phyloP scores from a whole-genome alignment of 30 jellyfish, hydroid and myxozoan species.

The Aurelia sp. region DNA sequence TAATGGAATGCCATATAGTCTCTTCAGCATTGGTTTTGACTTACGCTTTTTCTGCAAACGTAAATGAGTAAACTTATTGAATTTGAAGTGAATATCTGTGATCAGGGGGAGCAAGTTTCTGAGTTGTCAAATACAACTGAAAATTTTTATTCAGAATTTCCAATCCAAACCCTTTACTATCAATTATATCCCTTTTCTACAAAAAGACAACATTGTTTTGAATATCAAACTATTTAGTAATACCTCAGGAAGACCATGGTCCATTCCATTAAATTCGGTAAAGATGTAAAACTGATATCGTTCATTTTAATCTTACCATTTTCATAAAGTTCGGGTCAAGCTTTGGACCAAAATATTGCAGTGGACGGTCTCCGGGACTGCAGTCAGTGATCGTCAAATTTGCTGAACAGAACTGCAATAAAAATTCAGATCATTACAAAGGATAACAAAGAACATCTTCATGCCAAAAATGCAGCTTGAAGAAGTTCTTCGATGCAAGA shows the following conservation, averaged over 20 bases:
- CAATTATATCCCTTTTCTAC: neutral
- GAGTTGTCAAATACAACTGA: neutral
- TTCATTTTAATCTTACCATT: neutral
- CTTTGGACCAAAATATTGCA: conserved; percentile 40
- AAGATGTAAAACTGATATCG: too few relatives aligned
- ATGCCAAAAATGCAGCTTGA: too few relatives aligned
- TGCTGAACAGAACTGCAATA: conserved; percentile 4
- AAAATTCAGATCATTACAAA: too few relatives aligned
- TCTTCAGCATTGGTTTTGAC: conserved; percentile 10
- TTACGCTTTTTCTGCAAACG: neutral
- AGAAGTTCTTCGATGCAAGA: too few relatives aligned
- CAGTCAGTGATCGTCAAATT: conserved; percentile 38
- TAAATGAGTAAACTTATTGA: too few relatives aligned
- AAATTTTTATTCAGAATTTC: neutral
- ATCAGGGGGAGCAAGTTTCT: neutral
- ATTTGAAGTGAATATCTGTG: too few relatives aligned
- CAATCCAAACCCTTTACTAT: too few relatives aligned
- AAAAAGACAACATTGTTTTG: neutral
- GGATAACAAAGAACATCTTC: too few relatives aligned
- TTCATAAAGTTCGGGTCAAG: neutral
- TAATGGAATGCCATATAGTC: conserved; percentile 28
- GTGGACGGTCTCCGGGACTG: conserved; percentile 33
- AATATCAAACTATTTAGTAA: too few relatives aligned
- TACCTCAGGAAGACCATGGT: too few relatives aligned
- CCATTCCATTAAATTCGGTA: too few relatives aligned